Evolutionary conservation across 2,797 vertebrate species (phyloP).

Genomic region (Dermochelys coriacea): DNA sequence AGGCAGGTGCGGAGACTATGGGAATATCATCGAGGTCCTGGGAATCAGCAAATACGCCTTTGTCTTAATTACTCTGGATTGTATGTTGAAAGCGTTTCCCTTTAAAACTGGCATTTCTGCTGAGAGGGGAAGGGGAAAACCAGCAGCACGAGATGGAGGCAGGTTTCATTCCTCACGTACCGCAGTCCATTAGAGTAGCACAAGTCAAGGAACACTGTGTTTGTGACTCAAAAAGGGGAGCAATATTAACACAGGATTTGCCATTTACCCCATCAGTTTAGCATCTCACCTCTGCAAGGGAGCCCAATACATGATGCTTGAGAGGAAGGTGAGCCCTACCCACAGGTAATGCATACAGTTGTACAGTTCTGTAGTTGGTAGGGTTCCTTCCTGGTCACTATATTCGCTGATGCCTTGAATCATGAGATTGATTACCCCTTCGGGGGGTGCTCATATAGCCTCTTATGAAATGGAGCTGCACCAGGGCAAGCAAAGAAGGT

Average conservation of each 20-base stretch:
- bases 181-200: not conserved
- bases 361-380: not conserved
- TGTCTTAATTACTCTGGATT: not conserved
- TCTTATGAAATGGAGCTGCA: fast-evolving
- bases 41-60: not conserved
- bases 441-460: not conserved
- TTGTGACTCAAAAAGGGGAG: not conserved
- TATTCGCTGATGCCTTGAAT: fast-evolving
- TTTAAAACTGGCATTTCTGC: not conserved
- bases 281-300: not conserved
- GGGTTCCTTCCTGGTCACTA: not conserved
- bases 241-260: not conserved
- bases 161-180: not conserved
- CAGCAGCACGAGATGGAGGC: not conserved
- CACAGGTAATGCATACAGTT: not conserved
- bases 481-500: not conserved
- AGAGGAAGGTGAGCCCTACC: not conserved
- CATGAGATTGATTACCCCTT: not conserved
- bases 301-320: not conserved
- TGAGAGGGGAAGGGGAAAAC: not conserved
- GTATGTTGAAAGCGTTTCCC: not conserved
- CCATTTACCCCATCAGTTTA: fast-evolving
- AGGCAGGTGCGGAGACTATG: not conserved
- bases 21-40: too few relatives aligned
- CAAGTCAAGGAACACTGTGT: fast-evolving